These are phyloP conservation scores for Riparia riparia DNA, from an alignment of 2,113 vertebrate species.

Conservation along the genomic window DNA sequence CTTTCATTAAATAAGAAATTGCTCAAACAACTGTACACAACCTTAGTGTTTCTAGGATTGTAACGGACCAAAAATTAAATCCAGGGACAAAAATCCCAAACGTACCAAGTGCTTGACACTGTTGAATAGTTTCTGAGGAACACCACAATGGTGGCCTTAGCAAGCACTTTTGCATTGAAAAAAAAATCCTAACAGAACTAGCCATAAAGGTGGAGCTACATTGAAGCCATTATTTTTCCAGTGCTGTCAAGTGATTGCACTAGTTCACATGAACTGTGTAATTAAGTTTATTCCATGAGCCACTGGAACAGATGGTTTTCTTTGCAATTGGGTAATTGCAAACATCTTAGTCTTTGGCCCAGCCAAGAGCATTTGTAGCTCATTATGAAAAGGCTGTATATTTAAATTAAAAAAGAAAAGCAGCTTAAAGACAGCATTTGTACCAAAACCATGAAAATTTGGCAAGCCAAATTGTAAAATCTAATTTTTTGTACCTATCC, in stretches of 20 bases:
- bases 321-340: not conserved
- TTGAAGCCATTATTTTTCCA: not conserved
- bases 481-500: not conserved
- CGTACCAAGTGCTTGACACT: not conserved
- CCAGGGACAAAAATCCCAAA: slow-evolving; percentile 4
- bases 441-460: slow-evolving; percentile 5
- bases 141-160: not conserved
- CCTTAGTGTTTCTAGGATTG: not conserved
- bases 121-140: not conserved
- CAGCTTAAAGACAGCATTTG: not conserved
- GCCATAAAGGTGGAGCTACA: slow-evolving; percentile 35
- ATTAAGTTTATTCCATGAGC: slow-evolving; percentile 37
- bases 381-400: not conserved
- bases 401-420: not conserved
- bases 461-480: slow-evolving; percentile 25
- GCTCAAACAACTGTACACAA: not conserved
- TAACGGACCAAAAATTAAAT: not conserved
- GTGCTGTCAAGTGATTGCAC: not conserved
- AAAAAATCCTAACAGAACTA: slow-evolving; percentile 12
- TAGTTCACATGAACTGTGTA: slow-evolving; percentile 22
- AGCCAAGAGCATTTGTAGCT: slow-evolving; percentile 3
- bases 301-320: slow-evolving; percentile 37
- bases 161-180: slow-evolving; percentile 3
- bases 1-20: not conserved
- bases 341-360: slow-evolving; percentile 10